Evolutionary conservation across 2,797 vertebrate species (phyloP).

Genomic region (Pipistrellus nathusii): DNA sequence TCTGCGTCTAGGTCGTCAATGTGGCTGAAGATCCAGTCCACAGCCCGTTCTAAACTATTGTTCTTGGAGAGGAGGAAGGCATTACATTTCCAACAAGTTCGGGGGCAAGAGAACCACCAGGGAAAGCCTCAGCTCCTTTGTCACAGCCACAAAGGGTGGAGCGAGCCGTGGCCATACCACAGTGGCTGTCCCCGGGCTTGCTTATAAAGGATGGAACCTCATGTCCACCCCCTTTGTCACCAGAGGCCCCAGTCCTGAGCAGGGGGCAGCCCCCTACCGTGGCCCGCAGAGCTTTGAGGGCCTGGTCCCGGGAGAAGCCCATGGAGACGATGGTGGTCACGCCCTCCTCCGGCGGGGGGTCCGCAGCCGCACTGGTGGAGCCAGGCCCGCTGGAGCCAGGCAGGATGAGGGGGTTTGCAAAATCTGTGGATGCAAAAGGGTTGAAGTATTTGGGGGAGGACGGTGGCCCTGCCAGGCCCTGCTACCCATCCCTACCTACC

Average conservation of each 20-base stretch:
- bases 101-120: neutral
- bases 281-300: conserved; percentile 96
- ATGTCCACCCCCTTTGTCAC: neutral
- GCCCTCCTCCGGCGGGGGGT: conserved; percentile 95
- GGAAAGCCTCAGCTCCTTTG: neutral
- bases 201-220: neutral
- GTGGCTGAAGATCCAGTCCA: conserved; percentile 99
- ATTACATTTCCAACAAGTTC: conserved; percentile 8
- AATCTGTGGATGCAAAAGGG: conserved; percentile 89
- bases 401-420: conserved; percentile 95
- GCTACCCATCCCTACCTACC: conserved; percentile 87
- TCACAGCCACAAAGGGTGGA: neutral
- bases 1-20: conserved; percentile 96
- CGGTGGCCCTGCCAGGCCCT: neutral
- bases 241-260: neutral
- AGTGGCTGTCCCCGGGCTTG: neutral
- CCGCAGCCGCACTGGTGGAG: conserved; percentile 88
- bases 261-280: conserved; percentile 90
- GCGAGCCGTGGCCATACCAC: neutral
- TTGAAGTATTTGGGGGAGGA: conserved; percentile 1
- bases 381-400: conserved; percentile 94
- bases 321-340: conserved; percentile 98
- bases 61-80: conserved; percentile 88
- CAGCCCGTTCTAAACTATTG: conserved; percentile 96
- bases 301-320: conserved; percentile 99